Evolutionary conservation across 2,797 vertebrate species (phyloP), one percentile per base, ranked within the genome.

Genomic region (Yasuhikotakia modesta): DNA sequence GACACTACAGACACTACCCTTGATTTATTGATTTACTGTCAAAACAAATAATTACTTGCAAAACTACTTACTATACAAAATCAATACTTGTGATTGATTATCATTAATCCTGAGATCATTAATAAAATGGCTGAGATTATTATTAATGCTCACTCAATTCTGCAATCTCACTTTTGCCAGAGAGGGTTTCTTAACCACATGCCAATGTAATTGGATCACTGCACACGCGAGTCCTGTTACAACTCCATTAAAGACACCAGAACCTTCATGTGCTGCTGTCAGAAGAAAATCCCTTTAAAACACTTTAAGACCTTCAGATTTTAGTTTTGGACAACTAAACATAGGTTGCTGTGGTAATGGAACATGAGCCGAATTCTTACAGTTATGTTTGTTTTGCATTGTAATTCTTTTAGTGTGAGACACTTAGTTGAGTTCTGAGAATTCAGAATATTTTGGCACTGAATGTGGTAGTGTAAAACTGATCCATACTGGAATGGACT

Each of bases 121-220:
- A n/a, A n/a, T n/a, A n/a, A 74, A 76, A 57, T 55, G 63, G 73
- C 73, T 75, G 50, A 57, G 35, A 73, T 45, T 75, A 61, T 35
- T 39, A 43, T 35, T 78, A 43, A 81, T 81, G 68, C 80, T 83
- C 85, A 87, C 88, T 89, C 88, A 86, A 80, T 71, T 22, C 65
- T 85, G 83, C 84, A 43, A 82, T 83, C 87, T 86, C 85, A 82
- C 84, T 79, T 67, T 79, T 81, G 83, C 85, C 78, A 80, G 83
- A 80, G 81, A 65, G 10, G 79, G 80, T 55, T 85, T 87, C 83
- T 84, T 86, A 79, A 84, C 55, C 76, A 92, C 92, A 93, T 91
- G 88, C 91, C 91, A 90, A 73, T 78, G 90, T 87, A 92, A 93
- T 87, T 69, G 46, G 88, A 94, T 89, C 86, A 12, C 84, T 71